These are phyloP conservation scores for Bilobella aurantiaca DNA, from an alignment of 1,140 invertebrate genomes.

Conservation along the genomic window DNA sequence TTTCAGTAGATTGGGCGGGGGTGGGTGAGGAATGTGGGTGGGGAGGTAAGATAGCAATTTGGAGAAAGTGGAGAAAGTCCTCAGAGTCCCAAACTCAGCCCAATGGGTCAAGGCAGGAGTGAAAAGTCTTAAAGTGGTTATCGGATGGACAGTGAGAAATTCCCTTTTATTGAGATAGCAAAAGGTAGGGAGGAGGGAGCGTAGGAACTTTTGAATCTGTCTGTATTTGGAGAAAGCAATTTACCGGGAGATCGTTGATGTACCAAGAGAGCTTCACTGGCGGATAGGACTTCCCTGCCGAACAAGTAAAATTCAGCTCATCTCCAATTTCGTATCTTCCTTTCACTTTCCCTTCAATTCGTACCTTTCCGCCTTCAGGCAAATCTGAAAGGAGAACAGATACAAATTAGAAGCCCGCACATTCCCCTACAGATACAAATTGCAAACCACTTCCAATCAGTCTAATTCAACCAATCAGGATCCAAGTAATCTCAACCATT, in stretches of 20 bases:
- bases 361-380: conserved; percentile 39
- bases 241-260: conserved; percentile 41
- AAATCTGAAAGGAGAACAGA: conserved; percentile 37
- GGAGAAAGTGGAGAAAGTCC: neutral
- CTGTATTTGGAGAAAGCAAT: conserved; percentile 4
- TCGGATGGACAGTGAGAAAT: conserved; percentile 24
- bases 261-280: conserved; percentile 42
- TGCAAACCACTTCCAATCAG: neutral
- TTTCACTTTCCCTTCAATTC: conserved; percentile 39
- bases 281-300: conserved; percentile 38
- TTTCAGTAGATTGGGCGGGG: conserved; percentile 1
- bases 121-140: neutral
- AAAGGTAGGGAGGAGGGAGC: neutral
- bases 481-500: too few species aligned
- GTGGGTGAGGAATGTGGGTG: neutral
- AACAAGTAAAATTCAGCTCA: conserved; percentile 39
- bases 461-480: too few species aligned
- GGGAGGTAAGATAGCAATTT: conserved; percentile 7
- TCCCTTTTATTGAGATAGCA: conserved; percentile 28
- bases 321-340: conserved; percentile 38
- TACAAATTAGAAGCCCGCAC: too few species aligned
- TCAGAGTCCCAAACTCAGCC: neutral
- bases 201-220: neutral
- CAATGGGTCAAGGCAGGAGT: conserved; percentile 1
- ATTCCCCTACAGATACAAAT: neutral